Conservation (phyloP, 2,888 invertebrate genomes). For the Lingula anatina region DNA sequence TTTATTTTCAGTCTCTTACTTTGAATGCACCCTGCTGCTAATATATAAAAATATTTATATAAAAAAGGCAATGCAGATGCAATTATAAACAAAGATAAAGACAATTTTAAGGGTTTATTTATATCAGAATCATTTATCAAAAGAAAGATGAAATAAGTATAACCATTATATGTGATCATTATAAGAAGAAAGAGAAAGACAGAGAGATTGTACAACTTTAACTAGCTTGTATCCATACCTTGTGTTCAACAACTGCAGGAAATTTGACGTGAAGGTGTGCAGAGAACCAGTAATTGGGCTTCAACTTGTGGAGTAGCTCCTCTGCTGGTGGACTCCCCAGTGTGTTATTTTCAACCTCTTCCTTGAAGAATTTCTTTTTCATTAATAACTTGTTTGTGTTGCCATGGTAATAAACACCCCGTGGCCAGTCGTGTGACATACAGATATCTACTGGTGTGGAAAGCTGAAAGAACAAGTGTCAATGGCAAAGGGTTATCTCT, state of each 20-base stretch:
- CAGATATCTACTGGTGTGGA: constrained; percentile 72
- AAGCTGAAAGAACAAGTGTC: constrained; percentile 18
- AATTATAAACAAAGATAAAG: too few species aligned
- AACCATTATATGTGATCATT: too few species aligned
- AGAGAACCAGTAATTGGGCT: constrained; percentile 87
- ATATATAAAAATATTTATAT: too few species aligned
- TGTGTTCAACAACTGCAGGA: constrained; percentile 78
- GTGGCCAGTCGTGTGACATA: constrained; percentile 97
- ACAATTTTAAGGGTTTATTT: too few species aligned
- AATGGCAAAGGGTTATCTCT: not conserved
- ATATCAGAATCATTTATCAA: too few species aligned
- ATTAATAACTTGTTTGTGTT: constrained; percentile 68
- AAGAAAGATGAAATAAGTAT: too few species aligned
- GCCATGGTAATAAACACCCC: constrained; percentile 80
- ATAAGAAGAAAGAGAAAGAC: too few species aligned
- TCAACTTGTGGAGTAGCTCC: constrained; percentile 72
- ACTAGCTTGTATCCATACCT: too few species aligned
- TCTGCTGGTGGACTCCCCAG: constrained; percentile 85
- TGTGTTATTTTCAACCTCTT: constrained; percentile 73
- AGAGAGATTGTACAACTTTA: too few species aligned
- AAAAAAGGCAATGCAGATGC: too few species aligned
- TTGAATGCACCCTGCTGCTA: too few species aligned
- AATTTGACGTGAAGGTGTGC: constrained; percentile 97
- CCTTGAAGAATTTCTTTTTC: constrained; percentile 75
- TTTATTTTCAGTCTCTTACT: too few species aligned